These are phyloP conservation scores for Zosterops hypoxanthus DNA, from an alignment of 2,113 vertebrate genomes.

Conservation along the genomic window DNA sequence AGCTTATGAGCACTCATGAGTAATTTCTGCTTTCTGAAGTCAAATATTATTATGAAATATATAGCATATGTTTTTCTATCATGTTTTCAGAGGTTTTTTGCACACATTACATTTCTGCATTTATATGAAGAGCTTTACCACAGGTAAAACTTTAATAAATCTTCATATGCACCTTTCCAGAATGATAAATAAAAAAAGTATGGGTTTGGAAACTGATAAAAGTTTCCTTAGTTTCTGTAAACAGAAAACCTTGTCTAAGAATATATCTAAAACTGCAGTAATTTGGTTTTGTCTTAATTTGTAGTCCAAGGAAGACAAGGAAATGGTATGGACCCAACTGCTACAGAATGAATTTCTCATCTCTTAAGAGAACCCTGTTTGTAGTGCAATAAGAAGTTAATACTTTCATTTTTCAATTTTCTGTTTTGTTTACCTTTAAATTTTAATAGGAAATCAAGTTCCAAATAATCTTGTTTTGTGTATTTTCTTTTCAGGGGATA, in stretches of 20 bases:
- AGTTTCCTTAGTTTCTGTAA: neutral
- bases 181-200: neutral
- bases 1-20: neutral
- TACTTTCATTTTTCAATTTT: neutral
- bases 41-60: neutral
- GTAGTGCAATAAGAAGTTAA: neutral
- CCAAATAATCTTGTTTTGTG: neutral
- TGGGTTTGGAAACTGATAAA: neutral
- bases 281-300: neutral
- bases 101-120: neutral
- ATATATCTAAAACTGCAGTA: neutral
- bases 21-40: neutral
- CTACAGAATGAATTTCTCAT: neutral
- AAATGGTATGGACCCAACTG: neutral
- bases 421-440: neutral
- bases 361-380: neutral
- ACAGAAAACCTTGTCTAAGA: neutral
- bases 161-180: neutral
- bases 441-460: neutral
- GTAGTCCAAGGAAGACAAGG: neutral
- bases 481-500: constrained; percentile 82
- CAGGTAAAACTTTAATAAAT: neutral
- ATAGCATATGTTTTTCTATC: neutral
- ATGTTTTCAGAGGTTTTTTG: neutral
- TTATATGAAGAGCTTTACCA: neutral